Percentiles rank a stretch among this genome's conserved stretches.
These are phyloP conservation scores for Sprattus sprattus DNA, from an alignment of 2,113 vertebrate species.

Conservation along the genomic window DNA sequence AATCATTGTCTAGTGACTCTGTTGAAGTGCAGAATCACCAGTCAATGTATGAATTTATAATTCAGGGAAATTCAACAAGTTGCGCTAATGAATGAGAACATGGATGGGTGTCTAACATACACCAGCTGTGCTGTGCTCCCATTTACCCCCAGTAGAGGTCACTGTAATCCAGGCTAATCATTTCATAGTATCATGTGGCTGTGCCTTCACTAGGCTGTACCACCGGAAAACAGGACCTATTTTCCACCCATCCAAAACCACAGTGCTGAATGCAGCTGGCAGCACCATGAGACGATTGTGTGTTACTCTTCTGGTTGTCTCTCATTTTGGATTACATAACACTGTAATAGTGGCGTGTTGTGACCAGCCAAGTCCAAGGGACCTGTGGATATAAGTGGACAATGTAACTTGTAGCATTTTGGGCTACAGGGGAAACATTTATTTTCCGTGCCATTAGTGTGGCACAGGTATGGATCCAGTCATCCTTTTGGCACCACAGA, in stretches of 20 bases:
- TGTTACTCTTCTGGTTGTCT: too few species aligned
- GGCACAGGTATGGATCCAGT: slow-evolving; percentile 18
- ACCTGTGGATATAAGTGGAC: background rate
- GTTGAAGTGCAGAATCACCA: background rate
- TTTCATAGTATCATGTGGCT: background rate
- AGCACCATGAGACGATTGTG: background rate
- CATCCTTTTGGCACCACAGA: background rate
- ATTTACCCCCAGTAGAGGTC: background rate
- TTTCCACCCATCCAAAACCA: background rate
- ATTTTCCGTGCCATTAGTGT: background rate
- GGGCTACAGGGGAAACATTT: background rate
- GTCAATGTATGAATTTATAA: background rate
- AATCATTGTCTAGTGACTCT: too few species aligned
- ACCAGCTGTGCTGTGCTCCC: background rate
- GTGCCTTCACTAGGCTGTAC: background rate
- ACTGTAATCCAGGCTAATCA: background rate
- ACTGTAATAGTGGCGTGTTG: background rate
- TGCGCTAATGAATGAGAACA: background rate
- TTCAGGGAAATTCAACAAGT: background rate
- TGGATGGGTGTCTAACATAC: background rate
- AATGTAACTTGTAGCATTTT: background rate
- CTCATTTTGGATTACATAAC: too few species aligned
- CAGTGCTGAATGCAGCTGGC: background rate
- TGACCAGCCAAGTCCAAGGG: background rate
- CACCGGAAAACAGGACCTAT: background rate